Base-by-base conservation (phyloP, 2,888 invertebrate species). In the Noctua fimbriata region DNA sequence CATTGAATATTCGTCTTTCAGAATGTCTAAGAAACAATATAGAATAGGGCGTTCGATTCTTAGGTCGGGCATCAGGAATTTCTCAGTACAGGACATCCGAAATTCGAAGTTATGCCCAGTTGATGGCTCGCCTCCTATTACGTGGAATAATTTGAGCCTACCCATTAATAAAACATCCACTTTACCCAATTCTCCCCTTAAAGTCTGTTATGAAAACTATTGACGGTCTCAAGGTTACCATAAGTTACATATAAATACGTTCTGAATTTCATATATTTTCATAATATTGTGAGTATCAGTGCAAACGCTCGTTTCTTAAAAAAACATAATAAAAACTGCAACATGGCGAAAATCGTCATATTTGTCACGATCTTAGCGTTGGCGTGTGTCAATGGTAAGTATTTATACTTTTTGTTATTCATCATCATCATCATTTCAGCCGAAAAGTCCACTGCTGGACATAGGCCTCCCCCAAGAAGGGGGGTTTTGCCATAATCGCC, bases 321-420 rank as follows among this genome's bases (percentile, higher is more conserved):
- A 44, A 16, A 69, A 32, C 14, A 18, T 36, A 65, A 44, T 55
- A 67, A 18, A 47, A 28, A 73, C 52, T 9, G 16, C n/a, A 79
- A 72, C 3, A 88, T 88, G 88, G 72, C 80, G 75, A 88, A 88
- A 78, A 69, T 87, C n/a, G 24, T 74, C n/a, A 69, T 88, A 21
- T 24, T 88, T 65, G 36, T 88, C 47, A 83, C 73, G 18, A n/a
- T 88, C 21, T n/a, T 75, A 21, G 82, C 80, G 24, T 69, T 88
- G 36, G 79, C 65, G 47, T 79, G 79, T 78, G 80, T 78, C 14
- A 70, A 79, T 32, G 88, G 88, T 88, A 83, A 49, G 88, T 88
- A 80, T 49, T 47, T 83, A 82, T 55, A n/a, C 21, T 44, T 47
- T 18, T 69, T 67, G 18, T 47, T 24, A 52, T 49, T n/a, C n/a